Percentiles rank a stretch among this genome's conserved stretches.
Evolutionary conservation across 2,888 invertebrate genomes (phyloP).

Genomic region (Cactoblastis cactorum): DNA sequence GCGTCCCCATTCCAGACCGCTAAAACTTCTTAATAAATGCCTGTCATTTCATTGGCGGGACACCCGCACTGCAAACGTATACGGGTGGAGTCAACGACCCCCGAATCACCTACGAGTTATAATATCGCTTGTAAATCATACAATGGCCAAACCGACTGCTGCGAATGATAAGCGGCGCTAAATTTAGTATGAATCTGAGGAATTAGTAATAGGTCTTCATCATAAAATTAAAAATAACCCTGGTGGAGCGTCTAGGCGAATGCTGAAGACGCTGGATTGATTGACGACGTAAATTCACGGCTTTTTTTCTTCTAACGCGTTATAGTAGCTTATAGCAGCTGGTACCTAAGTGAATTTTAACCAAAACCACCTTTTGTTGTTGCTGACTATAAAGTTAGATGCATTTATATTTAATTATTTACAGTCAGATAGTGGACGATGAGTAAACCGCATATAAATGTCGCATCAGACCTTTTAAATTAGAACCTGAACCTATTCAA

Average conservation of each 20-base stretch:
- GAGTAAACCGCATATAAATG: no score
- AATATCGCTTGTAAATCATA: constrained; percentile 3
- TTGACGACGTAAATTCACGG: not conserved
- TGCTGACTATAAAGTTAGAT: no score
- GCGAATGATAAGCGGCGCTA: constrained; percentile 15
- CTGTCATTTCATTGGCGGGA: not conserved
- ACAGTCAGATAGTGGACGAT: no score
- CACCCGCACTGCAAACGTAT: constrained; percentile 1
- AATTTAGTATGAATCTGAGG: constrained; percentile 18
- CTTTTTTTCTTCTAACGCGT: no score
- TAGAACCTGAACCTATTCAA: no score
- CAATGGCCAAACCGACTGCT: constrained; percentile 5
- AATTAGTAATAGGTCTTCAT: constrained; percentile 20
- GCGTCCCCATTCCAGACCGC: not conserved
- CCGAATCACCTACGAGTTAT: constrained; percentile 1
- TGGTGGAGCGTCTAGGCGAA: not conserved
- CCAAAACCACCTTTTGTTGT: no score
- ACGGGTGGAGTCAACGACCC: constrained; percentile 7
- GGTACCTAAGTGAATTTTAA: no score
- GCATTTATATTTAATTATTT: no score
- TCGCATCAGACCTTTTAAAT: no score
- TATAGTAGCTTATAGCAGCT: no score
- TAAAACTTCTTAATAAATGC: not conserved
- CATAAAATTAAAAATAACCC: constrained; percentile 20
- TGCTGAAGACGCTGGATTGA: not conserved